Conservation (phyloP, 2,113 vertebrate genomes). For the Phrynosoma blainvillii region DNA sequence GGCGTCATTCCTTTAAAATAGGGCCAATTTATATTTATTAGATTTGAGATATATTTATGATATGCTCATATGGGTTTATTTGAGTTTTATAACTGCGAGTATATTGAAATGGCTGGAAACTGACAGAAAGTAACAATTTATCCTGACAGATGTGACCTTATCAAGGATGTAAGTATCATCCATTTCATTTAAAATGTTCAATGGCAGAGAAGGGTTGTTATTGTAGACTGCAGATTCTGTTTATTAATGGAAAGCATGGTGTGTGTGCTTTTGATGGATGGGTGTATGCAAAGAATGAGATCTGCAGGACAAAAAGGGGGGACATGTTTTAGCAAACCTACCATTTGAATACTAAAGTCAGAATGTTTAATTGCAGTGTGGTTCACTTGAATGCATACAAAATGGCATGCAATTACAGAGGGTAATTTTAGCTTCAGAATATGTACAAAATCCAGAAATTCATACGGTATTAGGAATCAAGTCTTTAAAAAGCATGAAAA, state of each 20-base stretch:
- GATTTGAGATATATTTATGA: conserved; percentile 40
- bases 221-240: conserved; percentile 42
- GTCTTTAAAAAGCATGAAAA: conserved; percentile 27
- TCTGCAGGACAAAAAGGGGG: background rate
- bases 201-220: conserved; percentile 37
- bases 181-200: conserved; percentile 60
- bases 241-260: conserved; percentile 52
- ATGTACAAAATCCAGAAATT: conserved; percentile 28
- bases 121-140: conserved; percentile 52
- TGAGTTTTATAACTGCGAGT: conserved; percentile 40
- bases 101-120: conserved; percentile 39
- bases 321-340: conserved; percentile 46
- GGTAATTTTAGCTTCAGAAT: conserved; percentile 55
- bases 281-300: conserved; percentile 31
- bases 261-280: conserved; percentile 17
- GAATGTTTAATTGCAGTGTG: conserved; percentile 54
- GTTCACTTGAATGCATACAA: conserved; percentile 39
- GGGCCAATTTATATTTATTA: conserved; percentile 52
- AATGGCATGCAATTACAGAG: conserved; percentile 34
- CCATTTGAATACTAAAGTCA: conserved; percentile 45
- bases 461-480: conserved; percentile 44
- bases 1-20: conserved; percentile 44
- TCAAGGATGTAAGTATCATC: conserved; percentile 54
- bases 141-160: conserved; percentile 64
- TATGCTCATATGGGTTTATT: conserved; percentile 37